Evolutionary conservation across 2,113 vertebrate species (phyloP).

Genomic region (Elaphurus davidianus): DNA sequence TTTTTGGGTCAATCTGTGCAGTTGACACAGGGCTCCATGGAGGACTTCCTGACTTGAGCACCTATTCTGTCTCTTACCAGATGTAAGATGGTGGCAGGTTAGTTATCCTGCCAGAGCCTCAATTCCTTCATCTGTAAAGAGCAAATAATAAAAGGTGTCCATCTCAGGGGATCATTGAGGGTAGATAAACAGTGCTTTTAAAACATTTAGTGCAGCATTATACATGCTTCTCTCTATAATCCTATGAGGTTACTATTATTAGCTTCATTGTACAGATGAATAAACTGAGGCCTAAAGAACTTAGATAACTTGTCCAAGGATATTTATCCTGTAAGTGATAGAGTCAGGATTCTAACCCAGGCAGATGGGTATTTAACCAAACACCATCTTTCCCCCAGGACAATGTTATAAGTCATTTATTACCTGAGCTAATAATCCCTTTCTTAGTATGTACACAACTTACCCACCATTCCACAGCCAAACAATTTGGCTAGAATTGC

Average conservation of each 20-base stretch:
- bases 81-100: not conserved
- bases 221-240: not conserved
- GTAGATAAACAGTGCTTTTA: not conserved
- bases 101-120: not conserved
- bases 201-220: not conserved
- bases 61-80: not conserved
- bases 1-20: not conserved
- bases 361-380: not conserved
- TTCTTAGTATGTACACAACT: not conserved
- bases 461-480: not conserved
- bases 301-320: not conserved
- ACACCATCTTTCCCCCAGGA: not conserved
- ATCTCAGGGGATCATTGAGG: not conserved
- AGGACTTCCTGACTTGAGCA: not conserved
- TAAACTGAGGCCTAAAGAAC: not conserved
- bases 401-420: not conserved
- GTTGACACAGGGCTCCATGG: not conserved
- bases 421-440: not conserved
- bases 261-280: not conserved
- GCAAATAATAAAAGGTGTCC: not conserved
- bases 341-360: constrained; percentile 17
- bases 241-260: not conserved
- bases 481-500: not conserved
- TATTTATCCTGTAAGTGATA: not conserved
- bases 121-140: not conserved